phyloP scores from a whole-genome alignment of 2,888 invertebrate species.

The Spisula solida region DNA sequence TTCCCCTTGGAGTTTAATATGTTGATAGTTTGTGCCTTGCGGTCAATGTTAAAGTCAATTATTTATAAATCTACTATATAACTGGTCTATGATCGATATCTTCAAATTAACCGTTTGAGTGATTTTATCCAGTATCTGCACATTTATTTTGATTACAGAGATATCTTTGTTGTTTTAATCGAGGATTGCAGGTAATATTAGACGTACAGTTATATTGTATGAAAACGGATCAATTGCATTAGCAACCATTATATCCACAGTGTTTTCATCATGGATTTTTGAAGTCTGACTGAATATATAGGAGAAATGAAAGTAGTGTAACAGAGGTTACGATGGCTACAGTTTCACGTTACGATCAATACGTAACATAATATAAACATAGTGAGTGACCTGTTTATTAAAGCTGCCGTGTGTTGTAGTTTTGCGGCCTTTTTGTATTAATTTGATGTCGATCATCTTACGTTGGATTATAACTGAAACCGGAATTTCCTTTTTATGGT shows the following conservation, averaged over 20 bases:
- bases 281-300: not conserved
- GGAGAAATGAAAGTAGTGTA: not conserved
- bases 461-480: not conserved
- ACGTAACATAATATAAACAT: not conserved
- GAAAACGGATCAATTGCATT: not conserved
- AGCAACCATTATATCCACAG: not conserved
- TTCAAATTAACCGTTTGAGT: not conserved
- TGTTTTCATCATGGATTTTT: not conserved
- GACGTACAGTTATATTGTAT: not conserved
- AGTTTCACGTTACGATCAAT: conserved; percentile 1
- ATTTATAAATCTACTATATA: conserved; percentile 1
- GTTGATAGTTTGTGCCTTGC: not conserved
- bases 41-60: conserved; percentile 18
- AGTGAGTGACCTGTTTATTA: conserved; percentile 20
- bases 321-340: not conserved
- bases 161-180: conserved; percentile 15
- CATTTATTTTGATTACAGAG: not conserved
- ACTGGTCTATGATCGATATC: not conserved
- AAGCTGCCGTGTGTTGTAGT: not conserved
- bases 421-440: not conserved
- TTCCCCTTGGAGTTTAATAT: not conserved
- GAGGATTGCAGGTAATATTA: not conserved
- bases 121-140: not conserved
- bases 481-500: not conserved
- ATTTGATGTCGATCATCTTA: not conserved